Percentiles rank a stretch among this genome's conserved stretches.
These are phyloP conservation scores for Coracias cyanogaster DNA, from an alignment of 2,797 vertebrate genomes.

Conservation along the genomic window DNA sequence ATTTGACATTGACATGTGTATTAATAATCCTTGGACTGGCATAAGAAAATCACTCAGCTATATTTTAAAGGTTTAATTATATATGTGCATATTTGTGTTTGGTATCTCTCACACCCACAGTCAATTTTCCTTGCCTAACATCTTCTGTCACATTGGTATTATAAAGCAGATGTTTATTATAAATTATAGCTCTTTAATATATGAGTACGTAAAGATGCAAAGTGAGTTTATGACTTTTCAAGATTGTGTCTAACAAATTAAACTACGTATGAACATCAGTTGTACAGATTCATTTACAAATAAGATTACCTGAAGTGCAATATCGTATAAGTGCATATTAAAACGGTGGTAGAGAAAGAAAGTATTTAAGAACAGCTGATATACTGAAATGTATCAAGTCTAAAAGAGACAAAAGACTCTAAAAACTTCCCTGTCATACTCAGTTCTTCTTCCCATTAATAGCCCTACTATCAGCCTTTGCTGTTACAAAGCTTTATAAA, in stretches of 20 bases:
- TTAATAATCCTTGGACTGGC: slow-evolving; percentile 70
- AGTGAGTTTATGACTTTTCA: slow-evolving; percentile 67
- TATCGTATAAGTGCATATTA: slow-evolving; percentile 42
- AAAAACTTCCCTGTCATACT: slow-evolving; percentile 19
- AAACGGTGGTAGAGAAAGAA: slow-evolving; percentile 7
- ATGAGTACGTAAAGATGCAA: slow-evolving; percentile 56
- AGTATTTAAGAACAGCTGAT: not conserved
- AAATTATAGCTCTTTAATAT: slow-evolving; percentile 70
- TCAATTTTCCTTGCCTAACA: slow-evolving; percentile 70
- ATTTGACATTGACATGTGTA: slow-evolving; percentile 58
- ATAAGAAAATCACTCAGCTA: slow-evolving; percentile 67
- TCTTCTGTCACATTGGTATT: slow-evolving; percentile 65
- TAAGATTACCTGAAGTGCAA: slow-evolving; percentile 51
- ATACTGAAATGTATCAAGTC: not conserved
- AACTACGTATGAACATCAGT: slow-evolving; percentile 59
- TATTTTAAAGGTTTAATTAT: slow-evolving; percentile 75
- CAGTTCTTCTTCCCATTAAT: slow-evolving; percentile 14
- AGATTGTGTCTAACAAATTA: slow-evolving; percentile 68
- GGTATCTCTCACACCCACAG: slow-evolving; percentile 15
- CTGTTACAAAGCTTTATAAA: not conserved
- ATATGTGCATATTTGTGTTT: slow-evolving; percentile 61
- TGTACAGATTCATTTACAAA: slow-evolving; percentile 69
- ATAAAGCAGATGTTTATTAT: slow-evolving; percentile 78
- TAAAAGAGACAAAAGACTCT: slow-evolving; percentile 28
- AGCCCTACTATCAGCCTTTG: not conserved